phyloP scores from a whole-genome alignment of 2,113 vertebrate genomes.

The Scopus umbretta region DNA sequence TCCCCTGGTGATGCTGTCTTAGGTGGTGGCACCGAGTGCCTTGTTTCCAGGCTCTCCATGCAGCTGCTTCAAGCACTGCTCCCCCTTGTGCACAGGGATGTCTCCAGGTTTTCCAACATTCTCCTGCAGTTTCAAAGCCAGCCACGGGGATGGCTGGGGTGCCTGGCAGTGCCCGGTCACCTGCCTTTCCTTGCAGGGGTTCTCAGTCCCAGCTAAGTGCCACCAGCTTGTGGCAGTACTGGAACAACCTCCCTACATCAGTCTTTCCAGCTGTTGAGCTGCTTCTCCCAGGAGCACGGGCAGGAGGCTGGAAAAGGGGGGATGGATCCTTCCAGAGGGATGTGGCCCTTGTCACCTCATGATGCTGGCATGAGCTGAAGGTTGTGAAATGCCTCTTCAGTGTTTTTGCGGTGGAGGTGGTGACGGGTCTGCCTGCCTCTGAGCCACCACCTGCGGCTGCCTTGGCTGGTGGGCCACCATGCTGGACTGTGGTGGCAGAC shows the following conservation, averaged over 20 bases:
- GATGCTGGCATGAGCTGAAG: not conserved
- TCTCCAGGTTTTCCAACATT: not conserved
- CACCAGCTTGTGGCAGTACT: not conserved
- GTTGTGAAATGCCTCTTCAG: not conserved
- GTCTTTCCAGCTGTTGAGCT: not conserved
- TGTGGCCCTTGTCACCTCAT: accelerated
- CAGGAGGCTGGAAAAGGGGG: not conserved
- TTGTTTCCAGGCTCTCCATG: not conserved
- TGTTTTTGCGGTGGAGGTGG: not conserved
- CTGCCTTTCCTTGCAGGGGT: accelerated
- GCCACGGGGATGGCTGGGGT: accelerated
- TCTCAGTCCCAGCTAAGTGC: not conserved
- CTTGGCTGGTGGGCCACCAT: not conserved
- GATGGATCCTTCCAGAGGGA: not conserved
- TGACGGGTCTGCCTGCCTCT: not conserved
- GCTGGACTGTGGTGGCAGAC: not conserved
- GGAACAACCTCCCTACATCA: not conserved
- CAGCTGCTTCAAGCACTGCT: accelerated
- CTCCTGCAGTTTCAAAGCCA: not conserved
- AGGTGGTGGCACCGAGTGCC: not conserved
- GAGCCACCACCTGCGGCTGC: too few relatives aligned
- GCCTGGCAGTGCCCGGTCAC: accelerated
- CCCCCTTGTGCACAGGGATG: not conserved
- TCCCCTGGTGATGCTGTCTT: not conserved
- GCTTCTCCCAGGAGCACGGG: not conserved